phyloP scores from a whole-genome alignment of 2,888 invertebrate species.

The Aporophyla lueneburgensis region DNA sequence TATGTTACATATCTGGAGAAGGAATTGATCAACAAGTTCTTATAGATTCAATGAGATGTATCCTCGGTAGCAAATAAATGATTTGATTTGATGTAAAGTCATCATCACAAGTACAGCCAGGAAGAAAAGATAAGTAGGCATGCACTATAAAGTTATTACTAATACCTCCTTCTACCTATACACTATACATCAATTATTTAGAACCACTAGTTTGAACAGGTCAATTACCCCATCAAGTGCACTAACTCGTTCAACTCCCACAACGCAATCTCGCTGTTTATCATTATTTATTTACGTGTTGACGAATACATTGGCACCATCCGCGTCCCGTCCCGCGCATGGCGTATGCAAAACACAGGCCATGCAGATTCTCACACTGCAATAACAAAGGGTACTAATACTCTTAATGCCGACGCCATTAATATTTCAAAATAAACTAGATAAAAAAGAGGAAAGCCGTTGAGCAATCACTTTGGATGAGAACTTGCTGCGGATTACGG shows the following conservation, averaged over 20 bases:
- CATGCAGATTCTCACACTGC: constrained; percentile 85
- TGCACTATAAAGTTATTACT: neutral
- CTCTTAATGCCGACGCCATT: constrained; percentile 88
- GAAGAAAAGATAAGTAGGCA: neutral
- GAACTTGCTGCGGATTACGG: constrained; percentile 66
- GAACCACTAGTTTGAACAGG: neutral
- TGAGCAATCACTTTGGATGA: constrained; percentile 69
- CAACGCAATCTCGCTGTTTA: constrained; percentile 75
- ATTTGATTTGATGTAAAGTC: neutral
- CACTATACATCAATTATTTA: neutral
- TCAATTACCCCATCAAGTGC: constrained; percentile 23
- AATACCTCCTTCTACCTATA: neutral
- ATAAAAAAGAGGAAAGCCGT: constrained; percentile 82
- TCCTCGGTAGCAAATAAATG: neutral
- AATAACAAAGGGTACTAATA: constrained; percentile 89
- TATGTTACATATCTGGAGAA: neutral
- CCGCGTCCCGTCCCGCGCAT: constrained; percentile 81
- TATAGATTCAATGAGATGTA: neutral
- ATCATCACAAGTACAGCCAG: neutral
- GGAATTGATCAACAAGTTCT: constrained; percentile 6
- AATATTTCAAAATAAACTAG: constrained; percentile 89
- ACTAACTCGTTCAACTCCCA: constrained; percentile 43
- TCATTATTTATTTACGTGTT: constrained; percentile 90
- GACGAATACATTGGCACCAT: constrained; percentile 85
- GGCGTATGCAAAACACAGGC: constrained; percentile 81